Evolutionary conservation across 2,888 invertebrate species (phyloP).

Genomic region (Drosophila ezoana): DNA sequence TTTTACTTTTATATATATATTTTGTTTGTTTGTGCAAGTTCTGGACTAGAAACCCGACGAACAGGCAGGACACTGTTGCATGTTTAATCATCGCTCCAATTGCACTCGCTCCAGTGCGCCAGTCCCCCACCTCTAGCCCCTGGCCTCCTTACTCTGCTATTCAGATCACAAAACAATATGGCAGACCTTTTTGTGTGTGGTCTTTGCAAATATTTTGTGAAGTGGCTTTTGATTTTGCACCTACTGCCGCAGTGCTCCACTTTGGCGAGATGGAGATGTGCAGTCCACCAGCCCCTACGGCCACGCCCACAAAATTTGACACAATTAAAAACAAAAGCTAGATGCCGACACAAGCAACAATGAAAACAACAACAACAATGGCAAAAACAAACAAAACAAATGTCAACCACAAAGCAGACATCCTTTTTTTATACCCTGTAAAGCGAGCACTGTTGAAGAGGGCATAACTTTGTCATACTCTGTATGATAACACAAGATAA

Average conservation of each 20-base stretch:
- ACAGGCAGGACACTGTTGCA: conserved; percentile 36
- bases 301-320: conserved; percentile 59
- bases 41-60: too few species aligned
- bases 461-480: neutral
- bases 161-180: conserved; percentile 53
- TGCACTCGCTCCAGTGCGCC: conserved; percentile 9
- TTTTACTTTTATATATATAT: too few species aligned
- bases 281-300: neutral
- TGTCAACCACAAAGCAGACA: conserved; percentile 71
- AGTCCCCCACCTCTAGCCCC: neutral
- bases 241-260: conserved; percentile 74
- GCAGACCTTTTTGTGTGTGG: conserved; percentile 31
- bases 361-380: conserved; percentile 29
- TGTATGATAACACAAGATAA: too few species aligned
- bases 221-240: conserved; percentile 79
- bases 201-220: conserved; percentile 71
- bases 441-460: neutral
- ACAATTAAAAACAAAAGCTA: conserved; percentile 78
- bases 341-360: conserved; percentile 38
- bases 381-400: conserved; percentile 66
- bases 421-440: conserved; percentile 53
- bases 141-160: conserved; percentile 11
- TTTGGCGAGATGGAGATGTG: conserved; percentile 36
- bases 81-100: conserved; percentile 59
- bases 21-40: too few species aligned